phyloP scores from a whole-genome alignment of 2,113 vertebrate species.

The Clarias gariepinus region DNA sequence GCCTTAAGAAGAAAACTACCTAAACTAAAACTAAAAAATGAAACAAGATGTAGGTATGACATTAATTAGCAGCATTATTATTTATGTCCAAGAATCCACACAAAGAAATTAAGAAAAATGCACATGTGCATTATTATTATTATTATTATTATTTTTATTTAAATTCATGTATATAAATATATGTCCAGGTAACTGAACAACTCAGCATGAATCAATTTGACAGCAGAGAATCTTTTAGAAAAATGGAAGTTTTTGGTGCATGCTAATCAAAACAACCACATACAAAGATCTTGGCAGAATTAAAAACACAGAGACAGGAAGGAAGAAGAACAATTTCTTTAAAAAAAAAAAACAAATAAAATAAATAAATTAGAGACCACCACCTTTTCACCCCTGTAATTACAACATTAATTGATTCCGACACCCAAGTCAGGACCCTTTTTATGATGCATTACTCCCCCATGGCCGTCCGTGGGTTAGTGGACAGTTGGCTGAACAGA shows the following conservation, averaged over 20 bases:
- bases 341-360: constrained; percentile 56
- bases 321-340: constrained; percentile 63
- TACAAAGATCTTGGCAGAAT: constrained; percentile 13
- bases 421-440: constrained; percentile 67
- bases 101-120: neutral
- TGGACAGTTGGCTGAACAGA: constrained; percentile 59
- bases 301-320: constrained; percentile 16
- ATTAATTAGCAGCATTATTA: neutral
- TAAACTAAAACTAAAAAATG: neutral
- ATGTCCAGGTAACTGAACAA: constrained; percentile 2
- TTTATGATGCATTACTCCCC: constrained; percentile 70
- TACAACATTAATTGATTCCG: constrained; percentile 73
- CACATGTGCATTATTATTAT: neutral
- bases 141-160: neutral
- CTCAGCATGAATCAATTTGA: constrained; percentile 7
- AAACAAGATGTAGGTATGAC: neutral
- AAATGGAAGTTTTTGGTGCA: neutral
- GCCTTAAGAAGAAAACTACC: neutral
- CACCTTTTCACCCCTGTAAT: constrained; percentile 70
- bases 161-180: neutral
- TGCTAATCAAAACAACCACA: constrained; percentile 19
- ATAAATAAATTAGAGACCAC: neutral
- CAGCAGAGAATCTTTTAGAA: neutral
- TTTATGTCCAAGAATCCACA: too few relatives aligned
- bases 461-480: constrained; percentile 57